phyloP scores from a whole-genome alignment of 2,797 vertebrate genomes.

The Botia almorhae region DNA sequence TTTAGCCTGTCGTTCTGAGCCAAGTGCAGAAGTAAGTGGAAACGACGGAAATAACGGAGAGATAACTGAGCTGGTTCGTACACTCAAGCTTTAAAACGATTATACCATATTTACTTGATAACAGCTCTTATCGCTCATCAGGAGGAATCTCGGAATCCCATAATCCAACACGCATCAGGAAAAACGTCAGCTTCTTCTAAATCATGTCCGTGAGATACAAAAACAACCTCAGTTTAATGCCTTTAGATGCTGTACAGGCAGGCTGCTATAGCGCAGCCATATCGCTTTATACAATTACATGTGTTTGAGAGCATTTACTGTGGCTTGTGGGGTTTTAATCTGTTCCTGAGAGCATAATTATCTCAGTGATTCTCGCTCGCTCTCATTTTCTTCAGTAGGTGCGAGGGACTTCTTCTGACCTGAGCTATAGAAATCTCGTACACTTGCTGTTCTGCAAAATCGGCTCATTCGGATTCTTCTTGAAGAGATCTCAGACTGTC shows the following conservation, averaged over 20 bases:
- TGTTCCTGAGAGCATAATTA: constrained; percentile 40
- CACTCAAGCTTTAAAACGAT: constrained; percentile 14
- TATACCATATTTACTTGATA: constrained; percentile 24
- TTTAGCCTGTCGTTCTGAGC: constrained; percentile 2
- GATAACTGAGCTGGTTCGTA: background rate
- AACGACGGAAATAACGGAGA: constrained; percentile 1
- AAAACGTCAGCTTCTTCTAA: background rate
- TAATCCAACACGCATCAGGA: background rate
- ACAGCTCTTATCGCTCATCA: constrained; percentile 23
- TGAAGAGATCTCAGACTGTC: background rate
- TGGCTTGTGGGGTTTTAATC: constrained; percentile 36
- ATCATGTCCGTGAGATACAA: background rate
- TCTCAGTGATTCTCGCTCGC: background rate
- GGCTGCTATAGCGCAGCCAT: constrained; percentile 15
- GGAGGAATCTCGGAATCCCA: constrained; percentile 13
- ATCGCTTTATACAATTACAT: constrained; percentile 40
- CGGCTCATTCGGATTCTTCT: constrained; percentile 3
- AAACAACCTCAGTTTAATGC: constrained; percentile 1
- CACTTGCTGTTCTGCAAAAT: constrained; percentile 2
- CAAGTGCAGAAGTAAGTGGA: background rate
- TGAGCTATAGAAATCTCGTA: constrained; percentile 1
- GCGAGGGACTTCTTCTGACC: background rate
- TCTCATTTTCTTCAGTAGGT: constrained; percentile 1
- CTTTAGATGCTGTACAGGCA: constrained; percentile 15
- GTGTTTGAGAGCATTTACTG: constrained; percentile 28